Evolutionary conservation across 2,797 vertebrate species (phyloP), one percentile per base, ranked within the genome.

Genomic region (Sebastes jordani): DNA sequence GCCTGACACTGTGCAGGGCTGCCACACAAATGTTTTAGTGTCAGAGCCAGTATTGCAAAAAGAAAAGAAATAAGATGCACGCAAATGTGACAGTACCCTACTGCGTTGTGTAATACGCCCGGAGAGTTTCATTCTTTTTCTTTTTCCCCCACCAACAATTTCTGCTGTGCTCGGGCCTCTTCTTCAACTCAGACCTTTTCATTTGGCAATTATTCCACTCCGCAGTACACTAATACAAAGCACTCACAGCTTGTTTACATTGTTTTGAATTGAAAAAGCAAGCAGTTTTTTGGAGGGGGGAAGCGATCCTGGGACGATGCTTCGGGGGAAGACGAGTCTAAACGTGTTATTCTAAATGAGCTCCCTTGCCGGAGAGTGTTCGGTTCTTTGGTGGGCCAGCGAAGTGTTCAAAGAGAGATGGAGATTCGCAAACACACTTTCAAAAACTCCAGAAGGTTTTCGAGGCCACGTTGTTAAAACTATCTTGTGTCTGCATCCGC

Each of bases 21-120:
- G 76, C 89, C 79, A 86, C 80, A 74, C 75, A 83, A 84, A 87
- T 84, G 75, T 85, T 73, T 85, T 66, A 64, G 68, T 77, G 85
- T 84, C 83, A 86, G 73, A 63, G 86, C 73, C 80, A 73, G 78
- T 58, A 63, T 38, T 71, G 76, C 60, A 49, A 49, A 46, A 18
- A 76, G 82, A 74, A 83, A 76, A 83, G 84, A 84, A 93, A 86
- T 80, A 85, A 88, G 84, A 85, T 81, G 75, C 82, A 80, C 77
- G 70, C 81, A 88, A 86, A 90, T 88, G 79, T 86, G 88, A 89
- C 88, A 89, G 87, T 78, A 68, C 88, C 84, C 92, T 86, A 79
- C 88, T 92, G 89, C 82, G 91, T 92, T 92, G 90, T 83, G 82
- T 87, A 92, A 92, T 80, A 85, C 46, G 74, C 88, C 87, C 69